A percentile compares a stretch with the other conserved stretches of the same genome.
These are phyloP conservation scores for Heliconius congener DNA, from an alignment of 1,140 invertebrate genomes.

Conservation along the genomic window DNA sequence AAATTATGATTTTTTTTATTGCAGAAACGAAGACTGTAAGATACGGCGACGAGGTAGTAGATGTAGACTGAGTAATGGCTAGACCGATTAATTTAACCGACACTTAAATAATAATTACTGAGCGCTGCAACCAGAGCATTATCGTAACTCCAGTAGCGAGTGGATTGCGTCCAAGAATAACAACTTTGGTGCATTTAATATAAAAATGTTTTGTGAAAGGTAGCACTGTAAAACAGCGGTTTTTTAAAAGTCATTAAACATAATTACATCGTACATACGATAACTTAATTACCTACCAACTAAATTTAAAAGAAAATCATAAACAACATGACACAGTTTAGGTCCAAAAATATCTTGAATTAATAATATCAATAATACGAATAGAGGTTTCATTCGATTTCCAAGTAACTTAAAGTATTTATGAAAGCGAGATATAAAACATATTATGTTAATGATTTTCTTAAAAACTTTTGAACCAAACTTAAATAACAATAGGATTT, in stretches of 20 bases:
- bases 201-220: conserved; percentile 49
- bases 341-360: neutral
- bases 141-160: conserved; percentile 50
- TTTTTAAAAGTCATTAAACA: conserved; percentile 45
- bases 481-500: conserved; percentile 51
- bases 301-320: conserved; percentile 20
- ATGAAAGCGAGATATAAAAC: neutral
- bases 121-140: conserved; percentile 55
- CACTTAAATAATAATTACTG: conserved; percentile 71
- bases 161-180: conserved; percentile 54
- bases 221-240: conserved; percentile 38
- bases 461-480: conserved; percentile 36
- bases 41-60: conserved; percentile 31
- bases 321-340: conserved; percentile 16
- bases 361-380: neutral
- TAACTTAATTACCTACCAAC: conserved; percentile 46
- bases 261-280: conserved; percentile 41
- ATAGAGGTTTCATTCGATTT: conserved; percentile 9
- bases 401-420: neutral
- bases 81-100: conserved; percentile 64
- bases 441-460: neutral
- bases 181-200: conserved; percentile 46
- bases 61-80: conserved; percentile 37
- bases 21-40: conserved; percentile 20
- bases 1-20: neutral